phyloP scores from a whole-genome alignment of 2,113 vertebrate species.

The Equus quagga region DNA sequence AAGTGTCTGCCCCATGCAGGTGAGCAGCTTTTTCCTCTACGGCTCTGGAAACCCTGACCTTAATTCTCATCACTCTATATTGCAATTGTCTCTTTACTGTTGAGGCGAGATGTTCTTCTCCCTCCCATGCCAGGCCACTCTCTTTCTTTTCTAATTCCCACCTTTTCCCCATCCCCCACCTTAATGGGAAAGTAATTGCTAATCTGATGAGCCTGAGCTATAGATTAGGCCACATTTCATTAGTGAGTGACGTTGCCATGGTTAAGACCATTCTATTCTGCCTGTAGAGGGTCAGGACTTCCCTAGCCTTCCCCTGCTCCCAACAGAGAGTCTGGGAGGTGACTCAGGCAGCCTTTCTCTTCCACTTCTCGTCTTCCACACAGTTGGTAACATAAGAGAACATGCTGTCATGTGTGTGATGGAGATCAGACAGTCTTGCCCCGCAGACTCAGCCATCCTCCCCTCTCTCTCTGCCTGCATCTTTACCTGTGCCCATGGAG shows the following conservation, averaged over 20 bases:
- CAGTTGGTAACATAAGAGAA: neutral
- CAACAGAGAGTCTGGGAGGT: neutral
- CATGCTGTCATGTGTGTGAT: rapidly evolving
- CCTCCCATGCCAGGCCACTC: neutral
- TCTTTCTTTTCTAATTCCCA: neutral
- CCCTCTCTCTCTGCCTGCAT: neutral
- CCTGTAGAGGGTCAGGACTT: neutral
- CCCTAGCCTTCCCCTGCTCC: neutral
- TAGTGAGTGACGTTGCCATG: neutral
- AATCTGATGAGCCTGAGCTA: neutral
- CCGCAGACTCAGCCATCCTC: neutral
- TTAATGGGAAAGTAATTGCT: neutral
- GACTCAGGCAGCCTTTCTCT: neutral
- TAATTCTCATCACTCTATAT: neutral
- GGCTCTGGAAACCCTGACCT: neutral
- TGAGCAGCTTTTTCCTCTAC: neutral
- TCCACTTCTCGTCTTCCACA: neutral
- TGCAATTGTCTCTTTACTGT: neutral
- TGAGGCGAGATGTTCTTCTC: neutral
- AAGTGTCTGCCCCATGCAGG: neutral
- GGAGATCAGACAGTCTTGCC: neutral
- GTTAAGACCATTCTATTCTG: neutral
- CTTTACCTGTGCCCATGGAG: neutral
- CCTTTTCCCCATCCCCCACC: neutral
- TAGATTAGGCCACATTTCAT: neutral